Base-by-base conservation (phyloP, 2,113 vertebrate species). In the Nerophis lumbriciformis region DNA sequence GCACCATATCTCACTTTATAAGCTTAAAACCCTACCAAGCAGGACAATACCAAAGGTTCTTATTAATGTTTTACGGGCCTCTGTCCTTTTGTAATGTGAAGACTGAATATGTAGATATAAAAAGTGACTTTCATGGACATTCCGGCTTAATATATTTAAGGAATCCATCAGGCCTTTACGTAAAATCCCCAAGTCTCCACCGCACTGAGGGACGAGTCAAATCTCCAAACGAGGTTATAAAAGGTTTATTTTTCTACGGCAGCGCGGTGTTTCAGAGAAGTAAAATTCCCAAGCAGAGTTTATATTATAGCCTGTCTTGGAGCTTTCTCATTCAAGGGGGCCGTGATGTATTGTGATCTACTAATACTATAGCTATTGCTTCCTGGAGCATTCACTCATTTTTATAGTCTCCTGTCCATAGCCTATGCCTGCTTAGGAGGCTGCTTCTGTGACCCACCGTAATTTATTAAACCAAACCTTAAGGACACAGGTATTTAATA, bases 381-480 rank as follows among this genome's bases (percentile, higher is more conserved):
- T 68, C 48, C 51, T 45, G 45, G 53, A 47, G 59, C 59, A 59
- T 81, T 59, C 63, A 68, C 55, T 72, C 55, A 63, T 66, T 71
- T 77, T 66, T 70, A 75, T 77, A 59, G 21, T 53, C 59, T 50
- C 48, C 14, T 53, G 14, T 63, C 51, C 14, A 68, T 48, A 69
- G 48, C 59, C 68, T 10, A 14, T 48, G 35, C 59, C 48, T 56
- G 48, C 62, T 53, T 65, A 48, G 44, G 38, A 63, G 19, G 9
- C 60, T 70, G 42, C 16, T 36, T 68, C 67, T 68, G 48, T 53
- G 51, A 57, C 58, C 58, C 0, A 7, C 5, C 21, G 21, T 66
- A 50, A 70, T 74, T 76, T 61, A 76, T 68, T 47, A 59, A 39
- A 12, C 56, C 12, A 45, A 68, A 58, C 65, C 52, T 62, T 48